Conservation (phyloP, 2,113 vertebrate species). For the Cochlearius cochlearius region DNA sequence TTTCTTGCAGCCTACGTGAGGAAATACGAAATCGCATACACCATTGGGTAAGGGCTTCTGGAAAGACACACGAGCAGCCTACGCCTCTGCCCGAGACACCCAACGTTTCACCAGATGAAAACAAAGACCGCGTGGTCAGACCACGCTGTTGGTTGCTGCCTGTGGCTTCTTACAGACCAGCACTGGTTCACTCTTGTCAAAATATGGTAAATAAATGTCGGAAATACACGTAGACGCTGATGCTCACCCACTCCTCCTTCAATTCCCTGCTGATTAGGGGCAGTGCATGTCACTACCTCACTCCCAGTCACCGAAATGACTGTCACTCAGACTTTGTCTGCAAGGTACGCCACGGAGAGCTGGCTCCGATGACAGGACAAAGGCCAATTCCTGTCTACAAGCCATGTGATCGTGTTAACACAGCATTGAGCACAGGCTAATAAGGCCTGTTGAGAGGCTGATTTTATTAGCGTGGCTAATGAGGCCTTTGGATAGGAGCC, state of each 20-base stretch:
- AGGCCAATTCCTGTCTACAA: neutral
- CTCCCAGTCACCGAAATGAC: neutral
- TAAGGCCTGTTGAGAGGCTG: neutral
- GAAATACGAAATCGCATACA: neutral
- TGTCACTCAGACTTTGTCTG: neutral
- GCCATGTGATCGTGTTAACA: fast-evolving
- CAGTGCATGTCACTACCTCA: fast-evolving
- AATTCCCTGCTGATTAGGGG: neutral
- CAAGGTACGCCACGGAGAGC: neutral
- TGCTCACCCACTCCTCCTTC: no score
- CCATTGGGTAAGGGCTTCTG: neutral
- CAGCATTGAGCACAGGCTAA: neutral
- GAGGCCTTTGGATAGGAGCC: neutral
- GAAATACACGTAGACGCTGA: neutral
- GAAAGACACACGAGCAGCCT: neutral
- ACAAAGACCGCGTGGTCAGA: fast-evolving
- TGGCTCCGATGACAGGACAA: neutral
- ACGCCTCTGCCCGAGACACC: neutral
- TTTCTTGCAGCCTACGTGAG: conserved; percentile 86
- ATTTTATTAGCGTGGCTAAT: neutral
- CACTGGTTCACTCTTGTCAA: no score
- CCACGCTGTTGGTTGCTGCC: neutral
- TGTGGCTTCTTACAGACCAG: neutral
- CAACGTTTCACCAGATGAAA: neutral
- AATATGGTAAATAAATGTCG: neutral